phyloP scores from a whole-genome alignment of 2,888 invertebrate species.

The Gasteruption jaculator region DNA sequence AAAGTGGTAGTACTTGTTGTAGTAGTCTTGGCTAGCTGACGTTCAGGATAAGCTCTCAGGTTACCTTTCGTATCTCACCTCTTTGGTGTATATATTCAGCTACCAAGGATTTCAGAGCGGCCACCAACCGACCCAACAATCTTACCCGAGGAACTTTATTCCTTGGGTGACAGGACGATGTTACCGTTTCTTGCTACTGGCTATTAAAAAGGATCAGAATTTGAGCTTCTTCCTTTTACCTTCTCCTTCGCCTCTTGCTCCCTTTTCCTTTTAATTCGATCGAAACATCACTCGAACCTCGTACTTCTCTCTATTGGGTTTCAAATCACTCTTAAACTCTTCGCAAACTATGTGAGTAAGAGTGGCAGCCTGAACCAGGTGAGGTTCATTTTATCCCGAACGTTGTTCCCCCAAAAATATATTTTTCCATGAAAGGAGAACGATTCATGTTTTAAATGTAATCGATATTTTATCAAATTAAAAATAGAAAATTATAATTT shows the following conservation, averaged over 20 bases:
- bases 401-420: neutral
- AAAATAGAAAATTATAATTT: too few species aligned
- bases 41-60: slow-evolving; percentile 40
- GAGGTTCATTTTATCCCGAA: slow-evolving; percentile 1
- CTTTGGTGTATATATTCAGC: slow-evolving; percentile 33
- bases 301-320: too few species aligned
- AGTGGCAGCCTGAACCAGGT: slow-evolving; percentile 2
- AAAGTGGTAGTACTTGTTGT: too few species aligned
- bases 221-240: slow-evolving; percentile 15
- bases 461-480: too few species aligned
- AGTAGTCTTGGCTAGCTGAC: slow-evolving; percentile 32
- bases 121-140: too few species aligned
- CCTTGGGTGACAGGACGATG: slow-evolving; percentile 34
- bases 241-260: slow-evolving; percentile 3
- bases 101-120: slow-evolving; percentile 41
- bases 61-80: slow-evolving; percentile 38
- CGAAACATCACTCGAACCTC: too few species aligned
- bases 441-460: too few species aligned
- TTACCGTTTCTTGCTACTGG: too few species aligned
- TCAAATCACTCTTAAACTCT: too few species aligned
- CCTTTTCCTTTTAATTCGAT: neutral
- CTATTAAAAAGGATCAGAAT: slow-evolving; percentile 38
- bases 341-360: too few species aligned
- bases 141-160: too few species aligned
- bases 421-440: neutral